These are phyloP conservation scores for Champsocephalus esox DNA, from an alignment of 2,797 vertebrate genomes.

Conservation along the genomic window DNA sequence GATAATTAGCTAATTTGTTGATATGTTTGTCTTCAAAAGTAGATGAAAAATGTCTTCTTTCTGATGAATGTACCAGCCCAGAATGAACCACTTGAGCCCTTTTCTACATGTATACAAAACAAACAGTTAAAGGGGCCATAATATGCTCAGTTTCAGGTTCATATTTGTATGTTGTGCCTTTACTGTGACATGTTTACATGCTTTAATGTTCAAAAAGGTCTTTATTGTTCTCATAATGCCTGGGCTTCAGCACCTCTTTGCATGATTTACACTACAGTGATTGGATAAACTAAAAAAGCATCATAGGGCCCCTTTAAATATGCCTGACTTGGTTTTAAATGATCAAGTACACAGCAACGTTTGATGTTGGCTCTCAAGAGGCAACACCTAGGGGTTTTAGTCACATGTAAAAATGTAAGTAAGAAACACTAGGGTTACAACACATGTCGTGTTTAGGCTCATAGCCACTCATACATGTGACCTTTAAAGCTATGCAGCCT, in stretches of 20 bases:
- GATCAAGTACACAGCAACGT: not conserved
- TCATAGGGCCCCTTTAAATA: not conserved
- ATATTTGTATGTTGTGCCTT: too few species aligned
- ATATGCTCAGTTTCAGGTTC: too few species aligned
- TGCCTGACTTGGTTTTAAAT: conserved; percentile 11
- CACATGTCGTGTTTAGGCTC: conserved; percentile 47
- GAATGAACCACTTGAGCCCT: not conserved
- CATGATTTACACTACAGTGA: too few species aligned
- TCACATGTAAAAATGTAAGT: not conserved
- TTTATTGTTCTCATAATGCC: too few species aligned
- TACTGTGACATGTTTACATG: too few species aligned
- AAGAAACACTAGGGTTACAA: not conserved
- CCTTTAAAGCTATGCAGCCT: conserved; percentile 39
- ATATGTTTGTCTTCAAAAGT: conserved; percentile 12
- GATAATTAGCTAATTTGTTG: conserved; percentile 25
- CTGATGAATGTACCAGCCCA: conserved; percentile 4
- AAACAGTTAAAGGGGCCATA: not conserved
- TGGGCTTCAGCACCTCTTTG: too few species aligned
- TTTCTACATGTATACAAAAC: not conserved
- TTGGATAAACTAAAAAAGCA: too few species aligned
- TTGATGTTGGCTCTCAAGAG: not conserved
- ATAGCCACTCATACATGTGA: not conserved
- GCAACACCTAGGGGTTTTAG: not conserved
- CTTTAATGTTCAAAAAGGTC: too few species aligned
- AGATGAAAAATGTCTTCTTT: conserved; percentile 21